Evolutionary conservation across 2,113 vertebrate genomes (phyloP).

Genomic region (Zapornia atra): DNA sequence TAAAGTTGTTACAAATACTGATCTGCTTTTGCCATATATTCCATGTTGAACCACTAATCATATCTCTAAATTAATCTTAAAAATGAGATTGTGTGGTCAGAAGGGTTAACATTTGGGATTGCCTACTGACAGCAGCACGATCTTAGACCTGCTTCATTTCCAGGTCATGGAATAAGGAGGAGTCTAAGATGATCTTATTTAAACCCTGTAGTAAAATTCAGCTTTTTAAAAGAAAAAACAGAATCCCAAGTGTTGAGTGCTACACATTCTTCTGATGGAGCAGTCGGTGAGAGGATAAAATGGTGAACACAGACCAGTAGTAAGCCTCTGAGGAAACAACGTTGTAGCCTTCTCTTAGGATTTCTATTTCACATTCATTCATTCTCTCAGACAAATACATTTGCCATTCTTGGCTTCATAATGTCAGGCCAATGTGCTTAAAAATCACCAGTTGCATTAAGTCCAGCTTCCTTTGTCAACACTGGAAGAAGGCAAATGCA

Average conservation of each 20-base stretch:
- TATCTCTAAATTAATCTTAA: neutral
- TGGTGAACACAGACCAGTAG: neutral
- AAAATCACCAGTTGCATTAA: neutral
- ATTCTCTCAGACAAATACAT: neutral
- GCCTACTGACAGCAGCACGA: neutral
- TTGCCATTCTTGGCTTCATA: neutral
- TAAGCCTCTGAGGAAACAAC: neutral
- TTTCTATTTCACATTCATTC: neutral
- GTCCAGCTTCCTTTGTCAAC: neutral
- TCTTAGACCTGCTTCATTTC: neutral
- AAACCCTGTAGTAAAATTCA: neutral
- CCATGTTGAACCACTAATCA: neutral
- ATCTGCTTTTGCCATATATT: neutral
- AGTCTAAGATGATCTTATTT: neutral
- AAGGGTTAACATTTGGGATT: neutral
- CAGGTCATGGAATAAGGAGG: neutral
- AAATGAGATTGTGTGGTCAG: neutral
- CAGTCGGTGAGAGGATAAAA: neutral
- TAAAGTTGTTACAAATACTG: neutral
- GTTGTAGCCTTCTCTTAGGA: neutral
- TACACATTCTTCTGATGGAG: neutral
- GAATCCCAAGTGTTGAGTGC: neutral
- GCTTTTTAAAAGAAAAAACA: neutral
- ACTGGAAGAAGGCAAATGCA: neutral
- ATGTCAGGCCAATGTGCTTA: neutral